These are phyloP conservation scores for Sciaenops ocellatus DNA, from an alignment of 2,797 vertebrate genomes.

Conservation along the genomic window DNA sequence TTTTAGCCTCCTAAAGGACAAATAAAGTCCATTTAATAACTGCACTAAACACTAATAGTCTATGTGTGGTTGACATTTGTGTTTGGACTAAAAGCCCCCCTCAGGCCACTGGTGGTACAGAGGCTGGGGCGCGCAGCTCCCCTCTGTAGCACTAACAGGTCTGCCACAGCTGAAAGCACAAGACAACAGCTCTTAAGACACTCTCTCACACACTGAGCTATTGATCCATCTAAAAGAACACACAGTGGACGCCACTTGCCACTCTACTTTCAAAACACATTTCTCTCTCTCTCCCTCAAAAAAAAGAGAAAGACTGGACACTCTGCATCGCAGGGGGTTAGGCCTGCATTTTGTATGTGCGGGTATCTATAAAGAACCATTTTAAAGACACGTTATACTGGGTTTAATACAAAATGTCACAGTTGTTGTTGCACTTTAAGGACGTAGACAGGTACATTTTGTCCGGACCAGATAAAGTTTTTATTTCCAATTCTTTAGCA, in stretches of 20 bases:
- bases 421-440: constrained; percentile 37
- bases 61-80: constrained; percentile 91
- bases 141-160: constrained; percentile 92
- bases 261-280: constrained; percentile 87
- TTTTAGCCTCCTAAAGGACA: constrained; percentile 91
- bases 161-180: constrained; percentile 90
- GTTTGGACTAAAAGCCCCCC: constrained; percentile 91
- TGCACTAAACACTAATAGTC: constrained; percentile 90
- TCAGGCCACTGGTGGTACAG: constrained; percentile 85
- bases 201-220: constrained; percentile 92
- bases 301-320: constrained; percentile 68
- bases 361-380: constrained; percentile 60
- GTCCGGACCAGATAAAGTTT: constrained; percentile 22
- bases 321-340: constrained; percentile 67
- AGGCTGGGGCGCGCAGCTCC: constrained; percentile 85
- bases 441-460: constrained; percentile 34
- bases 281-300: constrained; percentile 67
- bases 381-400: constrained; percentile 50
- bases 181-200: constrained; percentile 94
- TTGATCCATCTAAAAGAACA: constrained; percentile 92
- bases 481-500: constrained; percentile 34
- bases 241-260: constrained; percentile 86
- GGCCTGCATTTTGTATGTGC: constrained; percentile 63
- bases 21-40: constrained; percentile 93
- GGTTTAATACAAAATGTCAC: constrained; percentile 62